Conservation (phyloP, 1,140 invertebrate genomes). For the Drosophila punjabiensis region DNA sequence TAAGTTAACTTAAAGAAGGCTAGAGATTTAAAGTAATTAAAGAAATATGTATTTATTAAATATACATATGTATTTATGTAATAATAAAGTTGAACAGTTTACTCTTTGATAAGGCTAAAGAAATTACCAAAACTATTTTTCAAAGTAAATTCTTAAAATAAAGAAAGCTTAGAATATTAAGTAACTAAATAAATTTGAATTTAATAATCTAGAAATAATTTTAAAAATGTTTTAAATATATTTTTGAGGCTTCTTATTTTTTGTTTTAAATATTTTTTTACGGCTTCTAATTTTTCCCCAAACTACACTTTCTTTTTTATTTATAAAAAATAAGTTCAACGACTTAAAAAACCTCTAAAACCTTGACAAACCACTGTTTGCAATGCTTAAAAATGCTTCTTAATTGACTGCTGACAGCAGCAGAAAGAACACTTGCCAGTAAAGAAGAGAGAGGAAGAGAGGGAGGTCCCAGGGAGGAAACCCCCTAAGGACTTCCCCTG, state of each 20-base stretch:
- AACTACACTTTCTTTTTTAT: not conserved
- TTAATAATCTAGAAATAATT: not conserved
- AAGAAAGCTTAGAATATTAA: not conserved
- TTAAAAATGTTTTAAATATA: not conserved
- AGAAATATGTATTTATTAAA: too few species aligned
- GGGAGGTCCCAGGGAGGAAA: not conserved
- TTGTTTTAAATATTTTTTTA: too few species aligned
- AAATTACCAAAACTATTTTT: too few species aligned
- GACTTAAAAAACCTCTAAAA: not conserved
- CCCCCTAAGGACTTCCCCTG: slow-evolving; percentile 1
- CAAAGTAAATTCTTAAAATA: not conserved
- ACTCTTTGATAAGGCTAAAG: too few species aligned
- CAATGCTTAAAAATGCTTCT: slow-evolving; percentile 16
- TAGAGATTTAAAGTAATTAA: too few species aligned
- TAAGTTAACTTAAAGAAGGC: too few species aligned
- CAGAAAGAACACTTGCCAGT: not conserved
- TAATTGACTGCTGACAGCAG: slow-evolving; percentile 47
- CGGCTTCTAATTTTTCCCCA: not conserved
- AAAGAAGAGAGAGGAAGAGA: not conserved
- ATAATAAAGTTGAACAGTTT: too few species aligned
- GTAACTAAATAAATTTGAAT: not conserved
- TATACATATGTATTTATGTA: too few species aligned
- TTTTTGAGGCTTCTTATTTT: not conserved
- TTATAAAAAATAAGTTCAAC: too few species aligned
- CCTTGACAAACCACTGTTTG: not conserved